Evolutionary conservation across 2,888 invertebrate genomes (phyloP).

Genomic region (Bedellia somnulentella): DNA sequence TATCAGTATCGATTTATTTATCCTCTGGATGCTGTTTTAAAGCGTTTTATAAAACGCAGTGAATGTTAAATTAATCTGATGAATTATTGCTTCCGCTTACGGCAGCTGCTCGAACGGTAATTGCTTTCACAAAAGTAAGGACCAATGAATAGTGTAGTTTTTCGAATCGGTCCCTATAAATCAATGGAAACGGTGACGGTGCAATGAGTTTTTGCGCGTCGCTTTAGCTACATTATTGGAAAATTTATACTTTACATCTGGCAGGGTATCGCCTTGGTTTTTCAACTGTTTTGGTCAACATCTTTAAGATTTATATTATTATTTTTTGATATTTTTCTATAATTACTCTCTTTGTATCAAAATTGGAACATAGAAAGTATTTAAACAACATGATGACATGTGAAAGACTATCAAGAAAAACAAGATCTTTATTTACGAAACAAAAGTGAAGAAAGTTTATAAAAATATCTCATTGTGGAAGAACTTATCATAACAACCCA

Average conservation of each 20-base stretch:
- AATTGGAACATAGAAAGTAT: no score
- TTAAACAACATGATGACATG: no score
- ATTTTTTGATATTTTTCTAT: no score
- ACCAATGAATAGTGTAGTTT: slow-evolving; percentile 5
- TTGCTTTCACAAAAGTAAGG: slow-evolving; percentile 18
- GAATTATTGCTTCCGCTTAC: slow-evolving; percentile 15
- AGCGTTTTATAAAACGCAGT: slow-evolving; percentile 2
- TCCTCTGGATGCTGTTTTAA: background rate
- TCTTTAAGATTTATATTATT: no score
- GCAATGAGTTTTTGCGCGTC: slow-evolving; percentile 7
- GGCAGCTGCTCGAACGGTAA: slow-evolving; percentile 17
- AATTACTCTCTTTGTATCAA: no score
- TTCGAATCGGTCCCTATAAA: slow-evolving; percentile 7
- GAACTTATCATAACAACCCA: no score
- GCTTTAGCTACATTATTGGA: slow-evolving; percentile 6
- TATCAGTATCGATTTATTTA: slow-evolving; percentile 1
- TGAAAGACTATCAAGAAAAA: no score
- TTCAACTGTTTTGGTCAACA: no score
- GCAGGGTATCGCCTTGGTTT: no score
- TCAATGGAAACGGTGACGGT: slow-evolving; percentile 6
- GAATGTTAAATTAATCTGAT: slow-evolving; percentile 14
- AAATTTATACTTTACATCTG: slow-evolving; percentile 7
- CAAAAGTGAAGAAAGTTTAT: no score
- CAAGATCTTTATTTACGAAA: no score
- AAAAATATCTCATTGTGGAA: no score